Base-by-base conservation (phyloP, 2,113 vertebrate genomes). In the Lethenteron reissneri region DNA sequence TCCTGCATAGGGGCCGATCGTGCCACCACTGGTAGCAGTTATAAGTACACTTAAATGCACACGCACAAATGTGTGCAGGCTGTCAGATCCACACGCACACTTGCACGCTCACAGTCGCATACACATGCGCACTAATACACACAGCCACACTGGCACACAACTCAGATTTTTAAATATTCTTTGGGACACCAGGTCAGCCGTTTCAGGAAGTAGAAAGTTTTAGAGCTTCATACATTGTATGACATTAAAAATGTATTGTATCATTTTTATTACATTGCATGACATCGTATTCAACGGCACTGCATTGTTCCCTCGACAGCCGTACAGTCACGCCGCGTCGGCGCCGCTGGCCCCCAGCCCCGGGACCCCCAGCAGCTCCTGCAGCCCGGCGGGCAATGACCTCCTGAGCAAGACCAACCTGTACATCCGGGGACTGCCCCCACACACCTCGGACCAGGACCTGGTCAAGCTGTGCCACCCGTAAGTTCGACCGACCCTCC, bases 391-490 rank as follows among this genome's bases (percentile, higher is more conserved):
- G 77, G 89, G 92, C 78, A 96, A 90, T 89, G 92, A 99, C 78
- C 89, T 92, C 76, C 87, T 99, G 79, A 99, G 94, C 82, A 97
- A 95, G 86, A 99, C 94, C 13, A 99, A 99, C 81, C 88, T 99
- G 77, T 99, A 99, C 77, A 97, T 99, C 79, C 84, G 94, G 80
- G 94, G 90, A 70, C 81, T 99, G 84, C 84, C 84, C 78, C 90
- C 91, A 60, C 84, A 85, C 75, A 99, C 91, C 83, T 97, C 88
- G 64, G 94, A 99, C 80, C 90, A 96, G 80, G 94, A 99, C 82
- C 86, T 99, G 81, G 94, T 95, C 78, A 95, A 96, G 75, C 85
- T 99, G 77, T 99, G 94, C 79, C 90, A 96, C 81, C 90, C 92
- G 94, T 99, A 83, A 96, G 94, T 95, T 81, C 73, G 11, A 1